Base-by-base conservation (phyloP, 1,140 invertebrate genomes). In the Eciton burchellii region DNA sequence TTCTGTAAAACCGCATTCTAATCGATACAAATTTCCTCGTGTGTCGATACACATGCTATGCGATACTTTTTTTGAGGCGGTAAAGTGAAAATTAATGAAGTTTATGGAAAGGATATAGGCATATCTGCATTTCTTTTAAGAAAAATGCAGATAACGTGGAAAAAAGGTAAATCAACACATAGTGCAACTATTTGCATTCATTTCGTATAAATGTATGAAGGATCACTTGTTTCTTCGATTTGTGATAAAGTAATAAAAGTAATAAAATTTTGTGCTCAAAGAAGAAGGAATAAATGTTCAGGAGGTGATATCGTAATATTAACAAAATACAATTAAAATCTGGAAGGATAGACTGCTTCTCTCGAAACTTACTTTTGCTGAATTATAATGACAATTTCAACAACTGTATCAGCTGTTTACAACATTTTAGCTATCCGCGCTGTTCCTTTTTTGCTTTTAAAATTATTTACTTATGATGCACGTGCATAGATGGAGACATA, bases 21-120 rank as follows among this genome's bases (percentile, higher is more conserved):
- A 41, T 24, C 65, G 35, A 76, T 26, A 84, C 83, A 72, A 16
- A 19, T 52, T 84, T 66, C 63, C 84, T 49, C 84, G 57, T 74
- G 71, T 54, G 71, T 82, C 74, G 71, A 47, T 35, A 35, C 77
- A 52, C 71, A 83, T 70, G 47, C 41, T 79, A 19, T 84, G 59
- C 43, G 68, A 85, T 24, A 41, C 11, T 73, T 62, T 56, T 45
- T 29, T 45, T 21, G 68, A n/a, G n/a, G n/a, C n/a, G n/a, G n/a
- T n/a, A n/a, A n/a, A n/a, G n/a, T n/a, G n/a, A n/a, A n/a, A n/a
- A n/a, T n/a, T n/a, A n/a, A n/a, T n/a, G n/a, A n/a, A n/a, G n/a
- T n/a, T n/a, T n/a, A n/a, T n/a, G n/a, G n/a, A n/a, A n/a, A n/a
- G n/a, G n/a, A 35, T 35, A 35, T 35, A 35, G 6, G 35, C 35